Conservation (phyloP, 2,113 vertebrate species). For the Elanoides forficatus region DNA sequence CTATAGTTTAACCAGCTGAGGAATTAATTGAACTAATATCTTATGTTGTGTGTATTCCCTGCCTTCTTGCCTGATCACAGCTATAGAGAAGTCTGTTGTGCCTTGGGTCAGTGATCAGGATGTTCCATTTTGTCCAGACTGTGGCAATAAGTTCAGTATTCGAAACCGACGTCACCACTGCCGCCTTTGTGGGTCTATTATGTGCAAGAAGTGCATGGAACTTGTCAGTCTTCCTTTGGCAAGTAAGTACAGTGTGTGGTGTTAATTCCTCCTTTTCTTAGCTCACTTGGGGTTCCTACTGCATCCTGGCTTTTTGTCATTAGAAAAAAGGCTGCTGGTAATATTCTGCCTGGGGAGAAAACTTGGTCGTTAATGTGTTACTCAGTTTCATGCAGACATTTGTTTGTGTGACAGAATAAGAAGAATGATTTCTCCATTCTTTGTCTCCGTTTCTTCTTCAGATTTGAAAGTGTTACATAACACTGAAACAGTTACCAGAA, state of each 20-base stretch:
- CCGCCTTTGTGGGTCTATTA: conserved; percentile 95
- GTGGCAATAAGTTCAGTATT: conserved; percentile 91
- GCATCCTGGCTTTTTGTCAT: not conserved
- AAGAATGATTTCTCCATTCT: not conserved
- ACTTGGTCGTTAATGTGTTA: not conserved
- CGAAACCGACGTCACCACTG: conserved; percentile 95
- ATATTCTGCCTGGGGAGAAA: not conserved
- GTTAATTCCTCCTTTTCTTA: not conserved
- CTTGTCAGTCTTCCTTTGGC: conserved; percentile 87
- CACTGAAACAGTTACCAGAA: not conserved
- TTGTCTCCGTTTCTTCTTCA: not conserved
- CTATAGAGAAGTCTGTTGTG: conserved; percentile 93
- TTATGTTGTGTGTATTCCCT: not conserved
- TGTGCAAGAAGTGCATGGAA: conserved; percentile 94
- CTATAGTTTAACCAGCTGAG: not conserved
- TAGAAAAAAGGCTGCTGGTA: not conserved
- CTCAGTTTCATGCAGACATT: not conserved
- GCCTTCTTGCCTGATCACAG: conserved; percentile 58
- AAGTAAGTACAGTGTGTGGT: conserved; percentile 73
- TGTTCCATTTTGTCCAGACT: conserved; percentile 96
- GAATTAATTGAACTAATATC: not conserved
- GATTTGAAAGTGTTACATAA: not conserved
- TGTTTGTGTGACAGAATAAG: not conserved
- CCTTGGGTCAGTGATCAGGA: conserved; percentile 96
- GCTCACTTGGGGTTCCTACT: not conserved